Percentiles rank a stretch among this genome's conserved stretches.
phyloP scores from a whole-genome alignment of 2,888 invertebrate species.

The Perithous albicinctus region DNA sequence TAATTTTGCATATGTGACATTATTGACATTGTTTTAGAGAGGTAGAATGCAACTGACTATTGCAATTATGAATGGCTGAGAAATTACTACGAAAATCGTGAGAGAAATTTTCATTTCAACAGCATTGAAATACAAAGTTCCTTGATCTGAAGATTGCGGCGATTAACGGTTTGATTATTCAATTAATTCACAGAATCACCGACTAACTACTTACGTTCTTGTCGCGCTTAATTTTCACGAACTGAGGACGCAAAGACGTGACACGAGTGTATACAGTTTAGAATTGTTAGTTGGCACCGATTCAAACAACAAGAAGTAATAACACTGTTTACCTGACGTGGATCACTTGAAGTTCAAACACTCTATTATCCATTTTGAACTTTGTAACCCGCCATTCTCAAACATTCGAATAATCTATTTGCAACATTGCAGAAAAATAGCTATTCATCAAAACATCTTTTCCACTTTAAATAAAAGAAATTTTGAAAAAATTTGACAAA shows the following conservation, averaged over 20 bases:
- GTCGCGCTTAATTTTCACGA: constrained; percentile 36
- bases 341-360: constrained; percentile 70
- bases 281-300: constrained; percentile 67
- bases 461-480: too few species aligned
- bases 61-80: not conserved
- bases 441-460: too few species aligned
- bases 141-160: not conserved
- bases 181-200: constrained; percentile 19
- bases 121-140: not conserved
- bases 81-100: not conserved
- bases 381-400: constrained; percentile 10
- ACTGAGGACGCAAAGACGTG: not conserved
- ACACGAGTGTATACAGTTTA: constrained; percentile 18
- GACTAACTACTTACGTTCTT: constrained; percentile 8
- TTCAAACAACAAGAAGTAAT: constrained; percentile 75
- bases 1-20: too few species aligned
- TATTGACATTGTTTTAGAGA: not conserved
- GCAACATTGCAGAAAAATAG: too few species aligned
- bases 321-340: constrained; percentile 70
- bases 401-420: not conserved
- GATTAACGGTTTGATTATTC: not conserved
- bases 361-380: not conserved
- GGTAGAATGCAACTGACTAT: not conserved
- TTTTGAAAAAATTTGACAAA: too few species aligned
- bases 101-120: not conserved